These are phyloP conservation scores for Lamprologus sp. DNA, from an alignment of 2,113 vertebrate species.

Conservation along the genomic window DNA sequence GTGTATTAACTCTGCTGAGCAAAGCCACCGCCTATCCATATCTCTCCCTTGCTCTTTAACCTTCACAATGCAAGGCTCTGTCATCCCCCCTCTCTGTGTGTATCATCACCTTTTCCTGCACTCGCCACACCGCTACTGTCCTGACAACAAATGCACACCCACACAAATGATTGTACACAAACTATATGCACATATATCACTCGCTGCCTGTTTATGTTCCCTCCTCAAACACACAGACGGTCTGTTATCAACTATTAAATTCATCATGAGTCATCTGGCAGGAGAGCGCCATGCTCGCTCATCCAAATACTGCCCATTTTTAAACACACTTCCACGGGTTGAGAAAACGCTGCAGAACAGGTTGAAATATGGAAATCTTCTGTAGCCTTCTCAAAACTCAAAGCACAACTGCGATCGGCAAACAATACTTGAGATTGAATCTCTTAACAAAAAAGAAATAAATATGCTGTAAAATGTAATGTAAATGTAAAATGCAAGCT, in stretches of 20 bases:
- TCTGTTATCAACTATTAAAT: not conserved
- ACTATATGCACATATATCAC: not conserved
- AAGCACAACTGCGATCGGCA: not conserved
- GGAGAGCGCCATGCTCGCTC: not conserved
- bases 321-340: not conserved
- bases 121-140: not conserved
- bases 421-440: not conserved
- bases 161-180: not conserved
- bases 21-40: not conserved
- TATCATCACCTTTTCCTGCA: not conserved
- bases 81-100: not conserved
- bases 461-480: not conserved
- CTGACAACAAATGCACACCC: not conserved
- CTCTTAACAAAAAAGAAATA: not conserved
- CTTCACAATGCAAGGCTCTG: not conserved
- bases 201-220: not conserved
- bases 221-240: not conserved
- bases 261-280: not conserved
- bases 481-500: not conserved
- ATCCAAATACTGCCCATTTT: not conserved
- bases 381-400: not conserved
- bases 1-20: constrained; percentile 29
- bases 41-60: not conserved
- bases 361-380: not conserved
- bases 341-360: not conserved